These are phyloP conservation scores for Eilema depressum DNA, from an alignment of 2,888 invertebrate species.

Conservation along the genomic window DNA sequence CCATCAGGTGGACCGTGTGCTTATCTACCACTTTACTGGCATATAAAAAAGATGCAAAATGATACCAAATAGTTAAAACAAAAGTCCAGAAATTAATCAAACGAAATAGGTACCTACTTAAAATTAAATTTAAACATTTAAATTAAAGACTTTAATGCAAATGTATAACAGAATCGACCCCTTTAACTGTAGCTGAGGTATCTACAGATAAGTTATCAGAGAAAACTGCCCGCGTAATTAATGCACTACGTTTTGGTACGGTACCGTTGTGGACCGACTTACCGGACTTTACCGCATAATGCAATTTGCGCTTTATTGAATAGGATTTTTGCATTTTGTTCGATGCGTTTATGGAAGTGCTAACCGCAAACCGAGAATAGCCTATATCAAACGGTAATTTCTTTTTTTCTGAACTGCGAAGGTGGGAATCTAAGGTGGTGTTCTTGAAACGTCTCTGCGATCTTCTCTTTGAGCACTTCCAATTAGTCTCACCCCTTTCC, in stretches of 20 bases:
- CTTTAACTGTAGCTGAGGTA: conserved; percentile 57
- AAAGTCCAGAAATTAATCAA: no score
- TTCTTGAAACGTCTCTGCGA: no score
- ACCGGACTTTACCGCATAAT: conserved; percentile 9
- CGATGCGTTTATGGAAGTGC: background rate
- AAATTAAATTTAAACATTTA: no score
- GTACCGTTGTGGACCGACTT: conserved; percentile 34
- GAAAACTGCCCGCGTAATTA: conserved; percentile 54
- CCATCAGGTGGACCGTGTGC: no score
- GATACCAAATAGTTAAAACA: no score
- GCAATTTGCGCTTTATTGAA: conserved; percentile 24
- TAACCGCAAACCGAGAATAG: background rate
- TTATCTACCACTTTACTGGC: no score
- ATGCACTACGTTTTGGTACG: conserved; percentile 36
- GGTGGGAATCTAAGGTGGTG: background rate
- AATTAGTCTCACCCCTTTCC: no score
- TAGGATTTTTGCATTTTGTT: conserved; percentile 9
- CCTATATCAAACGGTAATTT: background rate
- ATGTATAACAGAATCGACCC: no score
- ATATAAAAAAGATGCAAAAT: no score
- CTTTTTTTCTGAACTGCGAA: background rate
- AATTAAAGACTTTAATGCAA: no score
- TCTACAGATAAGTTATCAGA: conserved; percentile 76
- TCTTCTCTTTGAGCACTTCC: no score
- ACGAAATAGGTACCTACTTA: no score